Evolutionary conservation across 2,113 vertebrate genomes (phyloP).

Genomic region (Odobenus rosmarus): DNA sequence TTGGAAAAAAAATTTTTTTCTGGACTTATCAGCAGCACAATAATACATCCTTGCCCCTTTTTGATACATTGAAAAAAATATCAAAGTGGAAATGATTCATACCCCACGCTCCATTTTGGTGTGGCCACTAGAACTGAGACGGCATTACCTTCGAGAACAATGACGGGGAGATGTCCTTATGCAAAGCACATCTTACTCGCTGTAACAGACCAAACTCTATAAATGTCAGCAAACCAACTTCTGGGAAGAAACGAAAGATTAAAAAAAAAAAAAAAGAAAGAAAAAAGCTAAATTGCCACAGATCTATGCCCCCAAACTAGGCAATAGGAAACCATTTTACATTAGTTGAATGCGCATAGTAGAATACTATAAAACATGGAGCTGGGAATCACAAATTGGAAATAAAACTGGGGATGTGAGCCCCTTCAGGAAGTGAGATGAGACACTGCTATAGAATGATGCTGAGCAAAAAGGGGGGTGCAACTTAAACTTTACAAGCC

Average conservation of each 20-base stretch:
- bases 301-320: background rate
- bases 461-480: background rate
- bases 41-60: background rate
- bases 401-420: background rate
- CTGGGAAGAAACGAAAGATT: background rate
- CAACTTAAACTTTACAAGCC: background rate
- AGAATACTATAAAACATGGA: too few relatives aligned
- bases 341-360: background rate
- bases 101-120: accelerated
- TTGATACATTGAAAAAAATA: background rate
- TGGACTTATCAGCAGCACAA: background rate
- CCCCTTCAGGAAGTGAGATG: background rate
- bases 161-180: background rate
- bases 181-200: background rate
- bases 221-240: background rate
- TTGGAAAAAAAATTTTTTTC: background rate
- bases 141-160: background rate
- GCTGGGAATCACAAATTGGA: background rate
- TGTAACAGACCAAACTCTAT: background rate
- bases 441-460: background rate
- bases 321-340: background rate
- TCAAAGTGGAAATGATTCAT: background rate
- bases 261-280: background rate
- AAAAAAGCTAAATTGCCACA: background rate
- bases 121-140: accelerated